Percentiles rank a stretch among this genome's conserved stretches.
phyloP scores from a whole-genome alignment of 2,113 vertebrate genomes.

The Tricholaema leucomelas region DNA sequence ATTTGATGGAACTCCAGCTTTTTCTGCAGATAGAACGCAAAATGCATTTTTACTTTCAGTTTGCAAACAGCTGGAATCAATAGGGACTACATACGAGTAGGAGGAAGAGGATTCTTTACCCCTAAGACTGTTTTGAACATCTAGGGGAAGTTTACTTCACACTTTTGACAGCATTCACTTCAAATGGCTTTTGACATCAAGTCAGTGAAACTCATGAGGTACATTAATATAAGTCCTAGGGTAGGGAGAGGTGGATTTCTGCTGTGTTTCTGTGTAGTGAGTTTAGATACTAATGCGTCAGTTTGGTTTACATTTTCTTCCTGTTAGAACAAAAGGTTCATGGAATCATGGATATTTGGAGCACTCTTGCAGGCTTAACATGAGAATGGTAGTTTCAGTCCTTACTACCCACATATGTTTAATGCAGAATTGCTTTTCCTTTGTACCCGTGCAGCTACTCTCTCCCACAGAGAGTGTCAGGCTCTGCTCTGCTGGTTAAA shows the following conservation, averaged over 20 bases:
- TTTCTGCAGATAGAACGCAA: not conserved
- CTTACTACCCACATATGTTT: not conserved
- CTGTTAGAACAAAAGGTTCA: not conserved
- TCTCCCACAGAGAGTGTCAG: slow-evolving; percentile 46
- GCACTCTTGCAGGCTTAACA: not conserved
- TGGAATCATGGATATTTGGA: not conserved
- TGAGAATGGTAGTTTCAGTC: not conserved
- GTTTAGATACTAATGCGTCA: not conserved
- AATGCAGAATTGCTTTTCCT: slow-evolving; percentile 2
- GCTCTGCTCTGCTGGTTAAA: slow-evolving; percentile 36
- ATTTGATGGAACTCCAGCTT: not conserved
- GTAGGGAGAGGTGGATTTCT: not conserved
- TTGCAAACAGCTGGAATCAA: not conserved
- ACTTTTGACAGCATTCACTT: not conserved
- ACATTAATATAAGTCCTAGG: not conserved
- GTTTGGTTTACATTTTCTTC: not conserved
- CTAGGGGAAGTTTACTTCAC: not conserved
- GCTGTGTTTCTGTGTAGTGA: not conserved
- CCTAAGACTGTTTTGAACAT: not conserved
- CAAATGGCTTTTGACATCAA: not conserved
- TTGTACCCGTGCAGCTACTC: not conserved
- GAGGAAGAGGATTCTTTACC: not conserved
- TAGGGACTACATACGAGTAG: not conserved
- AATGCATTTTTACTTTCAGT: not conserved
- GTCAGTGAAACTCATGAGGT: not conserved